These are phyloP conservation scores for Carollia perspicillata DNA, from an alignment of 2,113 vertebrate species.

Conservation along the genomic window DNA sequence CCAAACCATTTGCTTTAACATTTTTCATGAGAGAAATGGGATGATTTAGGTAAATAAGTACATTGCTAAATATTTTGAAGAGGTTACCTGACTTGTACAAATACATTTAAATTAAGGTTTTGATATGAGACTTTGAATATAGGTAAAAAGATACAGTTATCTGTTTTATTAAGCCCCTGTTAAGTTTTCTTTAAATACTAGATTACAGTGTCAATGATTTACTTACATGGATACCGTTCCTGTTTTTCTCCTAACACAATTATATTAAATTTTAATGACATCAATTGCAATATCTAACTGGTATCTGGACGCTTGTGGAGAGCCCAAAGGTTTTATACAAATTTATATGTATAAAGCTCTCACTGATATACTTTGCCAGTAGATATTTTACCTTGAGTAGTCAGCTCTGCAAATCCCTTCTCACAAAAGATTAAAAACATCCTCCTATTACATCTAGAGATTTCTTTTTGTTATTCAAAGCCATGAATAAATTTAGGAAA, in stretches of 20 bases:
- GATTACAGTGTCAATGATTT: constrained; percentile 83
- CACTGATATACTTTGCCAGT: constrained; percentile 86
- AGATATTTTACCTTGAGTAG: constrained; percentile 88
- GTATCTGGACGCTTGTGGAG: constrained; percentile 84
- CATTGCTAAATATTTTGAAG: constrained; percentile 65
- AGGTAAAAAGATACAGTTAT: constrained; percentile 75
- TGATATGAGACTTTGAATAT: constrained; percentile 48
- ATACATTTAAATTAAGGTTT: constrained; percentile 77
- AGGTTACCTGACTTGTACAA: constrained; percentile 66
- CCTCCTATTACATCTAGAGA: constrained; percentile 88
- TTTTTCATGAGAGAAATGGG: constrained; percentile 47
- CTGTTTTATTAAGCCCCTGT: constrained; percentile 77
- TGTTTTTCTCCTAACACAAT: constrained; percentile 84
- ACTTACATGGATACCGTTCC: constrained; percentile 81
- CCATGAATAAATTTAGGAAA: constrained; percentile 89
- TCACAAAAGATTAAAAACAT: constrained; percentile 90
- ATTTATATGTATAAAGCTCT: constrained; percentile 87
- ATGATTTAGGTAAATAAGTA: constrained; percentile 70
- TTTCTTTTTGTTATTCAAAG: constrained; percentile 91
- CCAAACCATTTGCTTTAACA: constrained; percentile 52
- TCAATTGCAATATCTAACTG: constrained; percentile 84
- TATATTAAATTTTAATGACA: constrained; percentile 88
- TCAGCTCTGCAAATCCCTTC: constrained; percentile 86
- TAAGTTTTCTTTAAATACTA: constrained; percentile 80
- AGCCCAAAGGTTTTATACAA: constrained; percentile 88